Conservation (phyloP, 35 echinoderm and acorn worm species). For the Apostichopus japonicus region DNA sequence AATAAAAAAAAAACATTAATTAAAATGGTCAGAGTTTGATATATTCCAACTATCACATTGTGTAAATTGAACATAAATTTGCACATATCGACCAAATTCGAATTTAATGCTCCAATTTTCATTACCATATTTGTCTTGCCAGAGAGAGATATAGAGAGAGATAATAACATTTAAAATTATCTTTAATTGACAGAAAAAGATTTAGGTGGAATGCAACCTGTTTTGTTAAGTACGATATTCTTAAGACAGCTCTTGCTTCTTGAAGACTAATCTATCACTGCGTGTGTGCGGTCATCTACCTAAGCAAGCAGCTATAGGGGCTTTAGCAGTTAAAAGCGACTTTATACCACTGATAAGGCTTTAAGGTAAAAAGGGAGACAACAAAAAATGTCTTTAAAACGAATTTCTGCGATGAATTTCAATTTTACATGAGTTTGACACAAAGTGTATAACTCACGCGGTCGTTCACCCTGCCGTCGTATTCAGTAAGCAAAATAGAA, state of each 20-base stretch:
- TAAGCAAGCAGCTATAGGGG: neutral
- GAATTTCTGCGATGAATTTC: slow-evolving; percentile 43
- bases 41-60: too few relatives aligned
- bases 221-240: neutral
- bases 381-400: slow-evolving; percentile 23
- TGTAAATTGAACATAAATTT: too few relatives aligned
- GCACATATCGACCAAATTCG: too few relatives aligned
- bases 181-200: neutral
- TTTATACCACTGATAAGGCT: slow-evolving; percentile 2
- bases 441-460: slow-evolving; percentile 12
- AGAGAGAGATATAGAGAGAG: neutral
- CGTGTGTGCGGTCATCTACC: slow-evolving; percentile 40
- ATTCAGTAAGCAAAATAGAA: too few relatives aligned
- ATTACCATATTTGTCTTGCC: neutral
- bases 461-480: slow-evolving; percentile 11
- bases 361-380: neutral
- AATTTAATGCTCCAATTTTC: too few relatives aligned
- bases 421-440: slow-evolving; percentile 40
- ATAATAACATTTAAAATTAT: too few relatives aligned
- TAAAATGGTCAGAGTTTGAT: too few relatives aligned
- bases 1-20: too few relatives aligned
- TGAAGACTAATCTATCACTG: neutral
- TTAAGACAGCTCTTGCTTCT: neutral
- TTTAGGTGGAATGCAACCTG: neutral
- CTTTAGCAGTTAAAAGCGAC: slow-evolving; percentile 4